Evolutionary conservation across 2,113 vertebrate genomes (phyloP).

Genomic region (Illadopsis cleaveri): DNA sequence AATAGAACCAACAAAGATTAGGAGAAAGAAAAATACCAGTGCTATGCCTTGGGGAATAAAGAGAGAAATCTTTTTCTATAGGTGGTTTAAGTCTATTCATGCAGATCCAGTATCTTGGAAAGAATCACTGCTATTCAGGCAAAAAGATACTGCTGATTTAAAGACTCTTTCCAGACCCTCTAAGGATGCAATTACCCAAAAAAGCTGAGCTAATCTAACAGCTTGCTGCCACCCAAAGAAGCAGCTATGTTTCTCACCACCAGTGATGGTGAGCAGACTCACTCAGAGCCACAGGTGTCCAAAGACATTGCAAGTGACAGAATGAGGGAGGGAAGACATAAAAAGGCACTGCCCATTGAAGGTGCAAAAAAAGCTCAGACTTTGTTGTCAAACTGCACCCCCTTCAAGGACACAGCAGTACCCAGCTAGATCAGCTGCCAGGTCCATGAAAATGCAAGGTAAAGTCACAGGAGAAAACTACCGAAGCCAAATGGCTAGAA

Average conservation of each 20-base stretch:
- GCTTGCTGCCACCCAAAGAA: not conserved
- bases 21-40: not conserved
- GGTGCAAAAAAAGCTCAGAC: not conserved
- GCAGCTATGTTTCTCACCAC: not conserved
- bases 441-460: not conserved
- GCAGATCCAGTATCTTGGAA: not conserved
- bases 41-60: not conserved
- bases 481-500: not conserved
- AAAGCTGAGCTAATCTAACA: not conserved
- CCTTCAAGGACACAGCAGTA: not conserved
- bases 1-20: not conserved
- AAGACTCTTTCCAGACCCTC: conserved; percentile 3
- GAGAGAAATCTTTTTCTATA: not conserved
- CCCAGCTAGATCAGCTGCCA: not conserved
- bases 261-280: not conserved
- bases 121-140: conserved; percentile 10
- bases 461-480: not conserved
- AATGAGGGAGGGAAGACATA: not conserved
- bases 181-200: not conserved
- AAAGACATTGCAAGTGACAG: not conserved
- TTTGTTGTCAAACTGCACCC: not conserved
- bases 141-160: not conserved
- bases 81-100: conserved; percentile 21
- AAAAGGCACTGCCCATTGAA: not conserved
- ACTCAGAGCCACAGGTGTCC: not conserved